Evolutionary conservation across 2,113 vertebrate genomes (phyloP), one percentile per base, ranked within the genome.

Genomic region (Ammospiza caudacuta): DNA sequence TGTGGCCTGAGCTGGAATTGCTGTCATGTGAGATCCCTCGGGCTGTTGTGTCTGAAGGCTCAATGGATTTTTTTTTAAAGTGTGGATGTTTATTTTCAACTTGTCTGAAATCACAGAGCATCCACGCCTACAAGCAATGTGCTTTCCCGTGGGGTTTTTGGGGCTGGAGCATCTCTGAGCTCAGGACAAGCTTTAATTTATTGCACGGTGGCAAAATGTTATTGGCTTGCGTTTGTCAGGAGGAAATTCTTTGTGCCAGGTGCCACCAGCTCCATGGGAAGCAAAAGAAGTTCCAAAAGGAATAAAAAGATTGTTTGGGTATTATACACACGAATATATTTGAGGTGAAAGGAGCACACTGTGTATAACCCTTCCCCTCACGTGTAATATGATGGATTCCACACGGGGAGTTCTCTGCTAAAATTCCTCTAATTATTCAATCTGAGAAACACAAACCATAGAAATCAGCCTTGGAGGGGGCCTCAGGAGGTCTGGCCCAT

Each of bases 371-470:
- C 77, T 70, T 51, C 64, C 57, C 52, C 49, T 77, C 87, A 43
- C 41, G 41, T 43, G 6, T 43, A 7, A 43, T 43, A 15, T 43
- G 41, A 43, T 43, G 41, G 41, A 43, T 43, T 43, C n/a, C 55
- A 37, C n/a, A 6, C 1, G 14, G 41, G 23, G 76, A 83, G 20
- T 28, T 66, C 47, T 80, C 37, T 74, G 95, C 89, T 90, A 94
- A 94, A 87, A 95, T 93, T 73, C 85, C 82, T 95, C 67, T 19
- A 8, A 52, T 85, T 87, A n/a, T 75, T 85, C 31, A 79, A 84
- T 61, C 75, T 72, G 31, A 72, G 37, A 23, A 23, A 57, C 44
- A 35, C 28, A 86, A 75, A 75, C 51, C 37, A 1, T 14, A 35
- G n/a, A 49, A 66, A 83, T 47, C 9, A 83, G 52, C 33, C 47